These are phyloP conservation scores for Enteromius argenteus DNA, from an alignment of 2,797 vertebrate genomes.

Conservation along the genomic window DNA sequence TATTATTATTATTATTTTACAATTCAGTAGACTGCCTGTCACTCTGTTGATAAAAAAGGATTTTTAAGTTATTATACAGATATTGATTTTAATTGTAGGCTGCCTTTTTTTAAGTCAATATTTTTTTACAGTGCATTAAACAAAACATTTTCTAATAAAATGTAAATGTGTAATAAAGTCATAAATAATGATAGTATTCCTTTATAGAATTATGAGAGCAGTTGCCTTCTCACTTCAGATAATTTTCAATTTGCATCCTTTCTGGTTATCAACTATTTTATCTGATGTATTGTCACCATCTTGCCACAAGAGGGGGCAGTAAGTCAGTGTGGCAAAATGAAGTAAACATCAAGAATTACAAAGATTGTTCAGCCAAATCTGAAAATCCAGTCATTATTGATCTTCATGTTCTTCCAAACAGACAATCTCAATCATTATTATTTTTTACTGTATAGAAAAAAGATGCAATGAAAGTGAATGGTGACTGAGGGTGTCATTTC, in stretches of 20 bases:
- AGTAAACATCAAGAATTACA: background rate
- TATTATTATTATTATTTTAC: no score
- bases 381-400: background rate
- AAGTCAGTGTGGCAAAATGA: background rate
- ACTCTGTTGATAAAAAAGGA: background rate
- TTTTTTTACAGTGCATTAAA: no score
- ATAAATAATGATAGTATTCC: background rate
- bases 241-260: background rate
- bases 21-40: background rate
- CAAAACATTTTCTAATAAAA: background rate
- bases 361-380: background rate
- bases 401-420: background rate
- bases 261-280: background rate
- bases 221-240: background rate
- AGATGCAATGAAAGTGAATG: background rate
- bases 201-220: background rate
- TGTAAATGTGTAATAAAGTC: background rate
- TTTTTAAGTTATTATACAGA: no score
- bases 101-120: background rate
- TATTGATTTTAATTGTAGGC: background rate
- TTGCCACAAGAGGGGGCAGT: conserved; percentile 56
- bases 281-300: background rate
- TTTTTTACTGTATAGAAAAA: background rate
- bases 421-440: background rate
- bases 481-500: background rate